Percentiles rank a stretch among this genome's conserved stretches.
Evolutionary conservation across 1,140 invertebrate genomes (phyloP).

Genomic region (Drosophila pandora): DNA sequence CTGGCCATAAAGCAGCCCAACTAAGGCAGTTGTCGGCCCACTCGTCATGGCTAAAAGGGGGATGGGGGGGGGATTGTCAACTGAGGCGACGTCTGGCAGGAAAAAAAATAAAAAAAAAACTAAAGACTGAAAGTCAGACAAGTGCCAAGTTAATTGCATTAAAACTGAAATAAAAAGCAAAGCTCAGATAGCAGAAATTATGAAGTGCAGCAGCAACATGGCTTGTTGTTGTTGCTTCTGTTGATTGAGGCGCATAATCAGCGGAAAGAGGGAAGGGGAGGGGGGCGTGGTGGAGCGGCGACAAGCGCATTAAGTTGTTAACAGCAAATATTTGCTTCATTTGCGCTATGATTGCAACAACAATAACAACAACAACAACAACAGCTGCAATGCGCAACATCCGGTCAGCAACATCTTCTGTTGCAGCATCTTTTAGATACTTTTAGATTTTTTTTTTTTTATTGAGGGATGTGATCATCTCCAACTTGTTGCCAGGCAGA

Average conservation of each 20-base stretch:
- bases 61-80: slow-evolving; percentile 34
- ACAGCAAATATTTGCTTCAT: slow-evolving; percentile 82
- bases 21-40: slow-evolving; percentile 49
- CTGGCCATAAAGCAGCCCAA: slow-evolving; percentile 70
- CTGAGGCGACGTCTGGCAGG: slow-evolving; percentile 45
- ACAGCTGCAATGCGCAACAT: slow-evolving; percentile 52
- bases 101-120: slow-evolving; percentile 18
- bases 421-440: slow-evolving; percentile 14
- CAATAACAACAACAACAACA: slow-evolving; percentile 23
- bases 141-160: slow-evolving; percentile 81
- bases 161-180: slow-evolving; percentile 81
- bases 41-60: slow-evolving; percentile 17
- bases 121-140: slow-evolving; percentile 67
- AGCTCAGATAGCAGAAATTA: slow-evolving; percentile 81
- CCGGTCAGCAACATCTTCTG: slow-evolving; percentile 64
- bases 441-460: not conserved
- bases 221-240: slow-evolving; percentile 40
- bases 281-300: slow-evolving; percentile 27
- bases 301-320: slow-evolving; percentile 80
- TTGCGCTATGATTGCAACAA: slow-evolving; percentile 73
- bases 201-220: slow-evolving; percentile 65
- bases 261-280: slow-evolving; percentile 18
- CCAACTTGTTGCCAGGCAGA: slow-evolving; percentile 46
- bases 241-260: slow-evolving; percentile 81
- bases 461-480: slow-evolving; percentile 35